A percentile compares a stretch with the other conserved stretches of the same genome.
Evolutionary conservation across 2,113 vertebrate species (phyloP).

Genomic region (Rissa tridactyla): DNA sequence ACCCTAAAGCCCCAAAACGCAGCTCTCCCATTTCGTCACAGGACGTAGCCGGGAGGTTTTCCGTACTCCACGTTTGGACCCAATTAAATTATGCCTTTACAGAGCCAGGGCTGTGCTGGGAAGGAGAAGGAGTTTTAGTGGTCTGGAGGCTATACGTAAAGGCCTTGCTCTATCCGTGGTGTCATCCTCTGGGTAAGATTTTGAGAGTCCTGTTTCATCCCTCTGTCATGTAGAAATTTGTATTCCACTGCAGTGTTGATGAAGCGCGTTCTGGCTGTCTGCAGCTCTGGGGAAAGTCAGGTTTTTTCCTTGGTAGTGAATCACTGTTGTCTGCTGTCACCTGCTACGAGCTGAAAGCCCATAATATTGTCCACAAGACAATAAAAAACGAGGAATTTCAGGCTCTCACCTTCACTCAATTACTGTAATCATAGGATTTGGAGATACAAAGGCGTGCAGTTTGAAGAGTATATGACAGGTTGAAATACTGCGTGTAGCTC

Average conservation of each 20-base stretch:
- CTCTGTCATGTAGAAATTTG: not conserved
- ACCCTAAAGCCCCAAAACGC: not conserved
- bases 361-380: not conserved
- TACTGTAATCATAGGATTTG: not conserved
- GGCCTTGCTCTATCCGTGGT: not conserved
- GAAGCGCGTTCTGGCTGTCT: not conserved
- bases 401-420: not conserved
- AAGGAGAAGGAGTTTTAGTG: not conserved
- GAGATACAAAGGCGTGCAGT: not conserved
- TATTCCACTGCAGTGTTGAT: rapidly evolving
- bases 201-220: not conserved
- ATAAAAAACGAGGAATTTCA: not conserved
- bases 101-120: not conserved
- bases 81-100: not conserved
- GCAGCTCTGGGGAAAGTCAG: not conserved
- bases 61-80: not conserved
- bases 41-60: not conserved
- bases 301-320: not conserved
- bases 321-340: not conserved
- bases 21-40: not conserved
- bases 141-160: not conserved
- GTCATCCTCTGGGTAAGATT: not conserved
- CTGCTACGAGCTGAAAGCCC: not conserved
- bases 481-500: not conserved
- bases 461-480: not conserved